Conservation (phyloP, 2,888 invertebrate species). For the Amphiduros pacificus region DNA sequence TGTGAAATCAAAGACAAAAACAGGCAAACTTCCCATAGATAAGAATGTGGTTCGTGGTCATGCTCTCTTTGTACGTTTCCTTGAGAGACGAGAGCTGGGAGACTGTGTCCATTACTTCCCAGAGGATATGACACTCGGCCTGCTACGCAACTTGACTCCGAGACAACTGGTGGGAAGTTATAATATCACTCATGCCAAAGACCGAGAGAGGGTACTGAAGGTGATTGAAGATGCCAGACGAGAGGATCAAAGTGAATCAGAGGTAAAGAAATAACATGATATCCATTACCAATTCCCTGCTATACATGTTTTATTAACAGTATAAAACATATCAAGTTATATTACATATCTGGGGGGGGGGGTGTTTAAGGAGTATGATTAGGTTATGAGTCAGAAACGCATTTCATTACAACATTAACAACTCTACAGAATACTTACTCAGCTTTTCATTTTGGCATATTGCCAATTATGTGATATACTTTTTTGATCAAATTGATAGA, state of each 20-base stretch:
- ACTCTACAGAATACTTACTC: no score
- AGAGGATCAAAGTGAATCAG: conserved; percentile 29
- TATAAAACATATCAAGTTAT: no score
- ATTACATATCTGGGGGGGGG: no score
- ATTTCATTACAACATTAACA: no score
- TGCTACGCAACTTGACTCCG: conserved; percentile 36
- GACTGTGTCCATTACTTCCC: conserved; percentile 52
- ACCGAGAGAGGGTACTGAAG: conserved; percentile 27
- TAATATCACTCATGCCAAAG: conserved; percentile 21
- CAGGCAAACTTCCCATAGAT: no score
- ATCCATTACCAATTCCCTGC: no score
- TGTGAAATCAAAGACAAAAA: conserved; percentile 5
- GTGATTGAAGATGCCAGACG: conserved; percentile 23
- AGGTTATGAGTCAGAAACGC: no score
- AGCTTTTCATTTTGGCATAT: no score
- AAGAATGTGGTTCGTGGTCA: conserved; percentile 30
- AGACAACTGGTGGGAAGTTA: conserved; percentile 26
- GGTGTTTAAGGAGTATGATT: no score
- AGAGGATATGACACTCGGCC: conserved; percentile 49
- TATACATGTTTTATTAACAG: no score
- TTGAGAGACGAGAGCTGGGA: conserved; percentile 44
- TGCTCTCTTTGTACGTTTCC: conserved; percentile 48
- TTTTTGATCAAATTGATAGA: neutral
- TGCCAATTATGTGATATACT: neutral
- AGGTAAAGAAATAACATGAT: conserved; percentile 24